A percentile compares a stretch with the other conserved stretches of the same genome.
These are phyloP conservation scores for Chydorus sphaericus DNA, from an alignment of 2,888 invertebrate genomes.

Conservation along the genomic window DNA sequence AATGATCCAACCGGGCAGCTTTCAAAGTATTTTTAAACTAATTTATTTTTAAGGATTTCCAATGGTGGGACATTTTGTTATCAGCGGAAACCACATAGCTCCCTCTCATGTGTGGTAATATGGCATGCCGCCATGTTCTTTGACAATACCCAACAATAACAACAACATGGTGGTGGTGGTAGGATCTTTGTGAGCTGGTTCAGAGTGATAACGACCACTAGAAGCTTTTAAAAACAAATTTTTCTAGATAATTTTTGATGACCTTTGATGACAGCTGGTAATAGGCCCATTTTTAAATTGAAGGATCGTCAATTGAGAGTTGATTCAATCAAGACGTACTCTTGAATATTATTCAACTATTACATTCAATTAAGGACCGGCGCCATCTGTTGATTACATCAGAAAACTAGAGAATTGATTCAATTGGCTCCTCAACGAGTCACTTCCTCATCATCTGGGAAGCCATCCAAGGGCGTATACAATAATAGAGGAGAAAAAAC, in stretches of 20 bases:
- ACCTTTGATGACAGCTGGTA: too few species aligned
- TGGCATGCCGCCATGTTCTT: neutral
- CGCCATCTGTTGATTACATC: too few species aligned
- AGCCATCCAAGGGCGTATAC: neutral
- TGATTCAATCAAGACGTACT: too few species aligned
- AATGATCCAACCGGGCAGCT: neutral
- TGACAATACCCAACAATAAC: neutral
- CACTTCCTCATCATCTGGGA: slow-evolving; percentile 1
- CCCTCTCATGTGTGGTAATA: neutral
- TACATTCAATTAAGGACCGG: too few species aligned
- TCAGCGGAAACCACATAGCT: slow-evolving; percentile 6
- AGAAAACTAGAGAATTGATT: too few species aligned
- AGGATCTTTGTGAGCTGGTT: neutral
- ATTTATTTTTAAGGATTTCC: neutral
- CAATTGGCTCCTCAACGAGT: slow-evolving; percentile 8
- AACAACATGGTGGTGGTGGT: neutral
- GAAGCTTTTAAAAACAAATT: neutral
- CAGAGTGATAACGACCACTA: neutral
- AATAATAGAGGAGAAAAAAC: neutral
- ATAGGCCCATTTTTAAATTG: too few species aligned
- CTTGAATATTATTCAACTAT: too few species aligned
- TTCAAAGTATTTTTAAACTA: too few species aligned
- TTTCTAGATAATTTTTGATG: neutral
- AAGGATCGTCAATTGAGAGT: too few species aligned
- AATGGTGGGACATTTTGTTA: slow-evolving; percentile 1